phyloP scores from a whole-genome alignment of 1,140 invertebrate genomes.

The Drosophila lacertosa region DNA sequence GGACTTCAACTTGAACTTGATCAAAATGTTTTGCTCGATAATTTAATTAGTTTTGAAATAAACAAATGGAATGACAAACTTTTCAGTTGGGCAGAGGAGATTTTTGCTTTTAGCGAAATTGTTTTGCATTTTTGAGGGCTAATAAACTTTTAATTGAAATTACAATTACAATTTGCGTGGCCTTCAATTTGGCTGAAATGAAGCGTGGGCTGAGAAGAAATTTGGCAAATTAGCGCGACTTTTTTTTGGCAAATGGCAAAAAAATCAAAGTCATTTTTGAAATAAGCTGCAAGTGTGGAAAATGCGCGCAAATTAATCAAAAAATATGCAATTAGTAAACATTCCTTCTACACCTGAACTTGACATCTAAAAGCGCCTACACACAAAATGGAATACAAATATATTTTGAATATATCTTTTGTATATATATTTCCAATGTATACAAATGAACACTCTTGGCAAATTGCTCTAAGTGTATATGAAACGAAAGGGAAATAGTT shows the following conservation, averaged over 20 bases:
- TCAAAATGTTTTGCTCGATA: constrained; percentile 42
- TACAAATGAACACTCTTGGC: constrained; percentile 42
- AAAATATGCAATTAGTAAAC: constrained; percentile 11
- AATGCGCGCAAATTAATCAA: constrained; percentile 28
- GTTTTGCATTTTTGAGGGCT: constrained; percentile 26
- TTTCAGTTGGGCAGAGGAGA: background rate
- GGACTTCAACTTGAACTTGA: constrained; percentile 75
- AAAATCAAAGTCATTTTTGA: constrained; percentile 20
- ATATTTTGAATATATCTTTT: background rate
- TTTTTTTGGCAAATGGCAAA: constrained; percentile 43
- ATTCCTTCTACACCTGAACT: constrained; percentile 22
- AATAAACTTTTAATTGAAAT: constrained; percentile 49
- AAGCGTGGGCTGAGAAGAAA: constrained; percentile 43
- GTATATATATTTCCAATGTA: constrained; percentile 30
- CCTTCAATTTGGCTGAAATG: constrained; percentile 51
- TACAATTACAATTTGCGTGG: constrained; percentile 36
- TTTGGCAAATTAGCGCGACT: constrained; percentile 27
- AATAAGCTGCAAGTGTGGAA: constrained; percentile 35
- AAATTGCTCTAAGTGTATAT: constrained; percentile 56
- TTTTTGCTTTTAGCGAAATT: constrained; percentile 55
- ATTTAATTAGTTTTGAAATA: constrained; percentile 63
- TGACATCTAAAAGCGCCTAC: constrained; percentile 20
- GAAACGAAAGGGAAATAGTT: constrained; percentile 67
- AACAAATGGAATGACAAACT: constrained; percentile 50
- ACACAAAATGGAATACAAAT: constrained; percentile 6